Conservation (phyloP, 2,113 vertebrate genomes). For the Danionella cerebrum region DNA sequence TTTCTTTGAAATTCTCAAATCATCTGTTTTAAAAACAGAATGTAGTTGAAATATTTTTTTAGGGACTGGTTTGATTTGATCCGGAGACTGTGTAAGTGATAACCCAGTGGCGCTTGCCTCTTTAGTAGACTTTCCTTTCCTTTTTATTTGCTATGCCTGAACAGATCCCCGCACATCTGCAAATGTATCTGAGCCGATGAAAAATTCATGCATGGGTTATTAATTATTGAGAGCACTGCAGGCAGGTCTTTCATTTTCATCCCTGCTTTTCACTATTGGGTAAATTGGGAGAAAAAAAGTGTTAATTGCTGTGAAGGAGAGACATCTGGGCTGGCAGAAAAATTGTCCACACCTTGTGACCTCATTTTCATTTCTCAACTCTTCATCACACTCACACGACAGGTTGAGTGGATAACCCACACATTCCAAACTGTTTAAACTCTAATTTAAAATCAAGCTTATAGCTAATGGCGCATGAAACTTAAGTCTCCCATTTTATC, state of each 20-base stretch:
- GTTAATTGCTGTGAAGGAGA: constrained; percentile 42
- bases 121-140: constrained; percentile 11
- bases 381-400: neutral
- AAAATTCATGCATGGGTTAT: constrained; percentile 48
- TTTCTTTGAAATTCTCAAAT: too few relatives aligned
- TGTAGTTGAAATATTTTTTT: too few relatives aligned
- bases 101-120: neutral
- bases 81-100: neutral
- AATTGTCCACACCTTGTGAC: constrained; percentile 27
- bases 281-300: constrained; percentile 9
- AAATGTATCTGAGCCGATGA: constrained; percentile 44
- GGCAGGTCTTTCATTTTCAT: constrained; percentile 48
- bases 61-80: neutral
- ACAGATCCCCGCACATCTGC: constrained; percentile 40
- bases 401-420: neutral
- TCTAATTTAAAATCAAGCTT: neutral
- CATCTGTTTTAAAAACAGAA: too few relatives aligned
- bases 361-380: neutral
- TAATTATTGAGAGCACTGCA: constrained; percentile 49
- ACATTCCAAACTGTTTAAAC: neutral
- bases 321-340: constrained; percentile 25
- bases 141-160: constrained; percentile 28
- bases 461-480: neutral
- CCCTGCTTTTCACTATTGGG: constrained; percentile 21
- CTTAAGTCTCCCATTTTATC: neutral